Evolutionary conservation across 2,113 vertebrate species (phyloP), one percentile per base, ranked within the genome.

Genomic region (Plotosus lineatus): DNA sequence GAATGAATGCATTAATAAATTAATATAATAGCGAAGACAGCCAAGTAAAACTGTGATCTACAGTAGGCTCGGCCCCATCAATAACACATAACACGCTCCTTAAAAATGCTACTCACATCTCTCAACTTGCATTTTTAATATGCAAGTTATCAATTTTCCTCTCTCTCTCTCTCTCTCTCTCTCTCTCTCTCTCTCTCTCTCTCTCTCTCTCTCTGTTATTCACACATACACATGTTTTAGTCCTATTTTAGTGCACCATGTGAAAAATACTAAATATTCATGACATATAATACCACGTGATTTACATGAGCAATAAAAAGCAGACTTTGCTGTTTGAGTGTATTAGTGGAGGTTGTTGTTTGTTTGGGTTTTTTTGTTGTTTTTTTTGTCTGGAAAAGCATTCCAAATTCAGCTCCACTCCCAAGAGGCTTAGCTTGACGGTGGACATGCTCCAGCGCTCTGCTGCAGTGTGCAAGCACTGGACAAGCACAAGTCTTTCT

Each of bases 361-460:
- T 76, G 46, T 12, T 21, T 42, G 9, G n/a, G n/a, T 48, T 17
- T 3, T 26, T 44, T n/a, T 26, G 14, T 26, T 51, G 51, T 26
- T 66, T 40, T 42, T 79, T 21, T 33, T 55, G 71, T 65, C 74
- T 76, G 68, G 50, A 46, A 73, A 77, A 77, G 81, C 84, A 78
- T 85, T 85, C 80, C 36, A 14, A 84, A 82, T 85, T 93, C 93
- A 93, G 92, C 94, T 94, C 92, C 91, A 92, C 65, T 92, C 93
- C 93, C 94, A 93, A 92, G 92, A 94, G 94, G 94, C 94, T 94
- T 88, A 91, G 91, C 96, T 95, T 94, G 92, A 94, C 91, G 90
- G 87, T 94, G 95, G 93, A 93, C 89, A 94, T 91, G 86, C 85
- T 90, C 90, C 86, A 91, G 90, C 88, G 87, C 91, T 91, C 88